phyloP scores from a whole-genome alignment of 1,140 invertebrate genomes.

The Ceratitis capitata region DNA sequence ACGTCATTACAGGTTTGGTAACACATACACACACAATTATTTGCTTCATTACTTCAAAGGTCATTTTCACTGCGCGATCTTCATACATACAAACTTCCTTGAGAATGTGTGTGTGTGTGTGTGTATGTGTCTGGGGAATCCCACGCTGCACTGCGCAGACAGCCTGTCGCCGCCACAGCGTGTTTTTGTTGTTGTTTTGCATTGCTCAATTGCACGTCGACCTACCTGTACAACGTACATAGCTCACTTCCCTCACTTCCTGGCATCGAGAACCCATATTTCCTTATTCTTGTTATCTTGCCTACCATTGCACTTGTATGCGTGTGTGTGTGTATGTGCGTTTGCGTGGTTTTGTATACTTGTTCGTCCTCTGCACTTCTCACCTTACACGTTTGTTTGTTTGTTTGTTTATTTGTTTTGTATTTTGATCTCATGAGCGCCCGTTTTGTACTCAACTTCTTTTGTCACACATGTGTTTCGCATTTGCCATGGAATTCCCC shows the following conservation, averaged over 20 bases:
- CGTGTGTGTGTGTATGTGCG: background rate
- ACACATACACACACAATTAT: background rate
- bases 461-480: slow-evolving; percentile 10
- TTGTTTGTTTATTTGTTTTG: background rate
- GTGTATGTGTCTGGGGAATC: background rate
- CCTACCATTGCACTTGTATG: background rate
- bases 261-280: too few relatives aligned
- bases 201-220: slow-evolving; percentile 31
- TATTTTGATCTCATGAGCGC: background rate
- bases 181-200: too few relatives aligned
- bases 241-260: background rate
- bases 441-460: background rate
- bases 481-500: background rate
- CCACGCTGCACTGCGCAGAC: slow-evolving; percentile 14
- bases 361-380: background rate
- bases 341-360: background rate
- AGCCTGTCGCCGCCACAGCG: background rate
- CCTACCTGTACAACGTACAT: background rate
- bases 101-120: too few relatives aligned
- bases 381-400: background rate
- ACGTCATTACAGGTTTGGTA: background rate
- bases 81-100: too few relatives aligned
- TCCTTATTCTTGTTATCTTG: too few relatives aligned
- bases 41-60: background rate
- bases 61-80: background rate